phyloP scores from a whole-genome alignment of 1,140 invertebrate species.

The Bombus fervidus region DNA sequence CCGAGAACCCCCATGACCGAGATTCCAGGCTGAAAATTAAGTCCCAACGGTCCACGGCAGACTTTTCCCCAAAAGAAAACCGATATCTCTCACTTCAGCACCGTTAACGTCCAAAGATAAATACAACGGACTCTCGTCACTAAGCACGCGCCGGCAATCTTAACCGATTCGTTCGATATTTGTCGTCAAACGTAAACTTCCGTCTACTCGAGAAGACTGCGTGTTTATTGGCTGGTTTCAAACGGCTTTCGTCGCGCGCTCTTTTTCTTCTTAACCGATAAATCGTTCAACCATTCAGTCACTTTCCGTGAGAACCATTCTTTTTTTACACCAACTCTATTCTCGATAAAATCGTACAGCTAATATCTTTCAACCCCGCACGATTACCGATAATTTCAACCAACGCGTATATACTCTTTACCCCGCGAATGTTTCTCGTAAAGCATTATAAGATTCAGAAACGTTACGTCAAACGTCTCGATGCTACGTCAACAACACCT shows the following conservation, averaged over 20 bases:
- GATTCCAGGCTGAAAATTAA: slow-evolving; percentile 22
- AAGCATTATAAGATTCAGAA: neutral
- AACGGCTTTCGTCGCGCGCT: slow-evolving; percentile 22
- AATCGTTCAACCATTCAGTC: slow-evolving; percentile 6
- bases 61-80: slow-evolving; percentile 5
- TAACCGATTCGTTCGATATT: slow-evolving; percentile 50
- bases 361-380: neutral
- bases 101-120: neutral
- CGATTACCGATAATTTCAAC: neutral
- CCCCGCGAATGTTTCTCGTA: neutral
- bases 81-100: slow-evolving; percentile 6
- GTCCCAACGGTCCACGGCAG: slow-evolving; percentile 19
- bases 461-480: neutral
- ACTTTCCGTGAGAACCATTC: neutral
- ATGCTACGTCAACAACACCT: too few relatives aligned
- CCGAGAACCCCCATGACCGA: slow-evolving; percentile 33
- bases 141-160: neutral
- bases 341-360: neutral
- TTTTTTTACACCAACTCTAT: neutral
- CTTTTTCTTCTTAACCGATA: slow-evolving; percentile 2
- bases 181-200: slow-evolving; percentile 68
- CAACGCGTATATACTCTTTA: neutral
- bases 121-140: neutral
- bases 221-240: slow-evolving; percentile 55
- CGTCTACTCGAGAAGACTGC: slow-evolving; percentile 10